Evolutionary conservation across 2,113 vertebrate species (phyloP).

Genomic region (Pardalotus punctatus): DNA sequence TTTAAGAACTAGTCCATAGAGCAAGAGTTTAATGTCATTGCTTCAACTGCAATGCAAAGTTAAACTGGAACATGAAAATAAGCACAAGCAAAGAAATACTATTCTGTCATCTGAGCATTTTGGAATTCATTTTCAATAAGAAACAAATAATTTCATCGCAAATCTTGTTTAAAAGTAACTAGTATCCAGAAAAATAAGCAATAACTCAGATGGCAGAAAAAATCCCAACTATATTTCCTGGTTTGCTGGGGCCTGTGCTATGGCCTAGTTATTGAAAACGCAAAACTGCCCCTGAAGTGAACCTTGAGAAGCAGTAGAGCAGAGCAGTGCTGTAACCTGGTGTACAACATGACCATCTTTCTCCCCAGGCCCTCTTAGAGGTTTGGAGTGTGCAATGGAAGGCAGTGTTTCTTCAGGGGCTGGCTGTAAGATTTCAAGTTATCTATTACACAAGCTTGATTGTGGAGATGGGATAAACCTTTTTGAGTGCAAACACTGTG

Average conservation of each 20-base stretch:
- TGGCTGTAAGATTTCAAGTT: conserved; percentile 40
- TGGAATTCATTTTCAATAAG: conserved; percentile 2
- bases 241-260: neutral
- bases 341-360: neutral
- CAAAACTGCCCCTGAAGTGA: neutral
- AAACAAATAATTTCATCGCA: neutral
- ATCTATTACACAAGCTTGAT: conserved; percentile 27
- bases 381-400: conserved; percentile 21
- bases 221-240: neutral
- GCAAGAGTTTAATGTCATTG: neutral
- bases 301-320: neutral
- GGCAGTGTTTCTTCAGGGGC: neutral
- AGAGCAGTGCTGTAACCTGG: neutral
- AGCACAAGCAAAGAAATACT: conserved; percentile 15
- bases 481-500: neutral
- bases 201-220: neutral
- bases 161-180: neutral
- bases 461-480: conserved; percentile 26
- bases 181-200: neutral
- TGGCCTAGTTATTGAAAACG: neutral
- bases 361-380: neutral
- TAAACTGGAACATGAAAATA: conserved; percentile 45
- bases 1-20: conserved; percentile 44
- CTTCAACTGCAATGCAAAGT: conserved; percentile 5
- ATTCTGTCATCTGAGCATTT: neutral